These are phyloP conservation scores for Heteronetta atricapilla DNA, from an alignment of 2,113 vertebrate genomes.

Conservation along the genomic window DNA sequence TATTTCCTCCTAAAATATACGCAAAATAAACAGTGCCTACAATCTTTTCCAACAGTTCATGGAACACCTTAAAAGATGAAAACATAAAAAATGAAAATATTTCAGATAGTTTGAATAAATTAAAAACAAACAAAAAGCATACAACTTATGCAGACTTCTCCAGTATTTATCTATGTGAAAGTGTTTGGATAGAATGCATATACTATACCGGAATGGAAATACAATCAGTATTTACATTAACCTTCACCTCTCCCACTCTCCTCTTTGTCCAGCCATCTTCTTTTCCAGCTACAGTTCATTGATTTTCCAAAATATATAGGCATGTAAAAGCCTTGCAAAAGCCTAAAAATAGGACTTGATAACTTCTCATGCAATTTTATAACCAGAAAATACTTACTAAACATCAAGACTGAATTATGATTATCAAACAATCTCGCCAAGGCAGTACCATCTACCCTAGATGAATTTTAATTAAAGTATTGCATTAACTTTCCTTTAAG, in stretches of 20 bases:
- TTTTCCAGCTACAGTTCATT: not conserved
- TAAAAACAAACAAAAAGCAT: not conserved
- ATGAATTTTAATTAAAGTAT: too few relatives aligned
- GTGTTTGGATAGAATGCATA: not conserved
- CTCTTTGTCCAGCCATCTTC: not conserved
- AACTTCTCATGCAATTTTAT: too few relatives aligned
- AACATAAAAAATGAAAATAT: not conserved
- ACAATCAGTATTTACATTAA: not conserved
- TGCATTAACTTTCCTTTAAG: too few relatives aligned
- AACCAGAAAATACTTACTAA: too few relatives aligned
- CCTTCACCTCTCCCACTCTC: not conserved
- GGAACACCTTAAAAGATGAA: not conserved
- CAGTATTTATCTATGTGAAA: not conserved
- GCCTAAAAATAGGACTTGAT: too few relatives aligned
- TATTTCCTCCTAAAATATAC: not conserved
- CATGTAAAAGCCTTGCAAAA: not conserved
- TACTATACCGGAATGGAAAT: not conserved
- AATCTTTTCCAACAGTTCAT: not conserved
- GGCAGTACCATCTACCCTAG: too few relatives aligned
- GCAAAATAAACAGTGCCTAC: not conserved
- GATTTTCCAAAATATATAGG: not conserved
- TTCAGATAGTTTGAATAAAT: not conserved
- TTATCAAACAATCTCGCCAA: too few relatives aligned
- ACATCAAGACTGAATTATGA: too few relatives aligned
- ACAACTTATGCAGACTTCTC: not conserved